Percentiles rank a stretch among this genome's conserved stretches.
phyloP scores from a whole-genome alignment of 2,888 invertebrate species.

The Watsonalla cultraria region DNA sequence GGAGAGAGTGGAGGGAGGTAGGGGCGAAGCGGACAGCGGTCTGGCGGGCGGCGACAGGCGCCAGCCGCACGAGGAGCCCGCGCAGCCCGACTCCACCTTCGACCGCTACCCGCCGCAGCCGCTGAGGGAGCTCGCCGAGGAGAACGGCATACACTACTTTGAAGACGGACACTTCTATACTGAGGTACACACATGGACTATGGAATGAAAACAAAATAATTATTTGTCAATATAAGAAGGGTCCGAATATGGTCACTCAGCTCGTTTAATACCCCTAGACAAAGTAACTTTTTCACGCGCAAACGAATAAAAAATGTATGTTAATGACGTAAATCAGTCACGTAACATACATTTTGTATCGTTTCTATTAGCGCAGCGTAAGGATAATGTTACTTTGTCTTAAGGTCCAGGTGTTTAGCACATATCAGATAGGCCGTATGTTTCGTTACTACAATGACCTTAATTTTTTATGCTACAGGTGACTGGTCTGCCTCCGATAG shows the following conservation, averaged over 20 bases:
- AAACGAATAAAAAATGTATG: no score
- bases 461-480: slow-evolving; percentile 50
- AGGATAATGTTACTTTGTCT: no score
- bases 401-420: background rate
- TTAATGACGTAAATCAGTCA: no score
- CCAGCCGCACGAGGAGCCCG: slow-evolving; percentile 29
- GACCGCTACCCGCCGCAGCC: slow-evolving; percentile 81
- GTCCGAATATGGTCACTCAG: no score
- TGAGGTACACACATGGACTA: slow-evolving; percentile 73
- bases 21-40: slow-evolving; percentile 42
- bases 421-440: background rate
- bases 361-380: background rate
- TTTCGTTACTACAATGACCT: background rate
- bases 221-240: no score
- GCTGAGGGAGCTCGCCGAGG: slow-evolving; percentile 84
- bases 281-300: no score
- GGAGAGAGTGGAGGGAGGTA: background rate
- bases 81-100: slow-evolving; percentile 43
- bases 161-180: slow-evolving; percentile 97
- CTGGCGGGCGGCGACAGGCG: slow-evolving; percentile 51
- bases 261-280: no score
- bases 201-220: no score
- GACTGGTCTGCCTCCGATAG: slow-evolving; percentile 85
- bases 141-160: slow-evolving; percentile 93
- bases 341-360: no score